Conservation (phyloP, 2,113 vertebrate species). For the Ammodytes marinus region DNA sequence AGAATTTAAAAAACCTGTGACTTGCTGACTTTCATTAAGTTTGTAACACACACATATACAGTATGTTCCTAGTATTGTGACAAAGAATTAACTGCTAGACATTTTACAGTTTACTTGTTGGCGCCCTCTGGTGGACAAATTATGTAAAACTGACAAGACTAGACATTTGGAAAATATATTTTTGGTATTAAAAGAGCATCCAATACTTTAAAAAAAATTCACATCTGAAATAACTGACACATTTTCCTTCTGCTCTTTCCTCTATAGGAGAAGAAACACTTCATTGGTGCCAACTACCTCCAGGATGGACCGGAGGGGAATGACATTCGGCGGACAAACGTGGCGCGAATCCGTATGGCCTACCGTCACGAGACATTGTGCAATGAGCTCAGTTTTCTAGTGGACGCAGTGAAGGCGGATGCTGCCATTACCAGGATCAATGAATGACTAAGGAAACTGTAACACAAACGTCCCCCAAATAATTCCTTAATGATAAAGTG, state of each 20-base stretch:
- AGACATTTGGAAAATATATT: not conserved
- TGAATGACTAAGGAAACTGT: constrained; percentile 31
- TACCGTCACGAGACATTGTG: constrained; percentile 94
- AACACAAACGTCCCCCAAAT: not conserved
- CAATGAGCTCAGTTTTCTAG: constrained; percentile 96
- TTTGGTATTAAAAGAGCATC: not conserved
- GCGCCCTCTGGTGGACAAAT: constrained; percentile 6
- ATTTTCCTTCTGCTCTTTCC: not conserved
- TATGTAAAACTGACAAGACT: not conserved
- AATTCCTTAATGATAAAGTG: not conserved
- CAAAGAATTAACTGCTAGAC: not conserved
- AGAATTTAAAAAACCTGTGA: too few relatives aligned
- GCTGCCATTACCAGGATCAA: constrained; percentile 46
- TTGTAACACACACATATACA: too few relatives aligned
- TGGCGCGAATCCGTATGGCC: constrained; percentile 97
- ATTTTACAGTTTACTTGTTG: not conserved
- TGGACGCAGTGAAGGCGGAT: constrained; percentile 91
- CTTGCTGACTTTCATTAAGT: too few relatives aligned
- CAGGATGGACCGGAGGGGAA: constrained; percentile 95
- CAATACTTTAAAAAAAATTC: not conserved
- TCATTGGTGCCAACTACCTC: constrained; percentile 92
- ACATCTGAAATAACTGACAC: not conserved
- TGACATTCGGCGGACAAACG: constrained; percentile 95
- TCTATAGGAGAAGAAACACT: constrained; percentile 94
- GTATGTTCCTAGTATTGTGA: too few relatives aligned